Base-by-base conservation (phyloP, 2,888 invertebrate species). In the Ectemnius lituratus region DNA sequence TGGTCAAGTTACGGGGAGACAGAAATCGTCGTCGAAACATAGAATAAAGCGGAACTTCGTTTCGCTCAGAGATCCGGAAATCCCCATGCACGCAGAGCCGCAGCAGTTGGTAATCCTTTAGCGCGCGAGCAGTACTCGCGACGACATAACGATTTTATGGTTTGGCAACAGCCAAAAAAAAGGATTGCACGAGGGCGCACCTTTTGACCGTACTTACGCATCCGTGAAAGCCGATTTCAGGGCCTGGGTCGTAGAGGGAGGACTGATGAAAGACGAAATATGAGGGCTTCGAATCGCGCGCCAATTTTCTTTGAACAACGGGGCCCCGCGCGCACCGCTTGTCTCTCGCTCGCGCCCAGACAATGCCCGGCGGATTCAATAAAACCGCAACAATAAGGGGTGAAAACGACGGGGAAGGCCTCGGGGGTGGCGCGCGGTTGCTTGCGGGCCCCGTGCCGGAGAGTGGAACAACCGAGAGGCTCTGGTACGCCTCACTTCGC, bases 351-450 rank as follows among this genome's bases (percentile, higher is more conserved):
- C 81, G 86, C 81, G 80, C 76, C 79, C 81, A 84, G 86, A 90
- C 89, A 90, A 89, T 90, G 86, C 86, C 61, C 65, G 64, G 62
- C 83, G 88, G 88, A 90, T 90, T 90, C 88, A 89, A 90, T 90
- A 90, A 90, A 90, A 90, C 89, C 89, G 86, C 88, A 89, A 90
- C 90, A 90, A 90, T 90, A 87, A 87, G 86, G 85, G 87, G 82
- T 87, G 86, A 88, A 87, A 87, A 81, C 79, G 65, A 73, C 73
- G 78, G 73, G 79, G 64, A 49, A 70, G 60, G 73, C 70, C 62
- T 62, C 69, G 75, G 56, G 61, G 52, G 61, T 77, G 59, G 69
- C 11, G 37, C 11, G 37, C 37, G 8, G 37, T 8, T 37, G 37
- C 37, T 37, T 57, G 64, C 62, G 75, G 67, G 69, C 62, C 28